Percentiles rank a stretch among this genome's conserved stretches.
phyloP scores from a whole-genome alignment of 2,797 vertebrate genomes.

The Pteronotus mesoamericanus region DNA sequence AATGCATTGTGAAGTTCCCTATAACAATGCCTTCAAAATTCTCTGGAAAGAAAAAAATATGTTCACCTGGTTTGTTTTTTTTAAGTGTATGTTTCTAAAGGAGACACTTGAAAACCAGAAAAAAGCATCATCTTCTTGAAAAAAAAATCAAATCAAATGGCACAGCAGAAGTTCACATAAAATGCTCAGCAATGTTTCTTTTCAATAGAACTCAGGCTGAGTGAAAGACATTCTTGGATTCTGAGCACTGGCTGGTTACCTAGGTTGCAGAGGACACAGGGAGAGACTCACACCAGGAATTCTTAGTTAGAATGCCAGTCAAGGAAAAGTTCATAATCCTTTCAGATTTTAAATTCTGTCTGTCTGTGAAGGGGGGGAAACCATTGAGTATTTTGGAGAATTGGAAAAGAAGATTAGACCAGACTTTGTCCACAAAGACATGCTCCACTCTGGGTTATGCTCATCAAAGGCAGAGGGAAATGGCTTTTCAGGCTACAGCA shows the following conservation, averaged over 20 bases:
- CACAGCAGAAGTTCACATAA: slow-evolving; percentile 46
- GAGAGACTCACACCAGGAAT: slow-evolving; percentile 62
- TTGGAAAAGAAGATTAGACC: slow-evolving; percentile 73
- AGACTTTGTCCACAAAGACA: slow-evolving; percentile 58
- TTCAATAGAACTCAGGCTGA: slow-evolving; percentile 47
- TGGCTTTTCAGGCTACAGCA: slow-evolving; percentile 55
- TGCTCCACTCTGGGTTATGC: slow-evolving; percentile 1
- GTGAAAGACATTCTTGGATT: slow-evolving; percentile 68
- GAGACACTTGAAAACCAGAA: slow-evolving; percentile 40
- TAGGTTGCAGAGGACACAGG: slow-evolving; percentile 64
- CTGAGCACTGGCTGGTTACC: slow-evolving; percentile 59
- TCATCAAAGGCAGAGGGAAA: slow-evolving; percentile 76
- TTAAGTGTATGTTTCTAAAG: slow-evolving; percentile 29
- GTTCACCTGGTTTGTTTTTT: neutral
- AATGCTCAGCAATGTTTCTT: slow-evolving; percentile 42
- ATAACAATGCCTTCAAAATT: slow-evolving; percentile 41
- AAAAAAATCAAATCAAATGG: slow-evolving; percentile 42
- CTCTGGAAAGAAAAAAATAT: slow-evolving; percentile 54
- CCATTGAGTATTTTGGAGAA: slow-evolving; percentile 70
- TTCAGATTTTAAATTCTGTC: slow-evolving; percentile 56
- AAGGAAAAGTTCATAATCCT: slow-evolving; percentile 64
- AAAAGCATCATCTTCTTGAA: slow-evolving; percentile 42
- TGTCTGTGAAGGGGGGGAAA: slow-evolving; percentile 62
- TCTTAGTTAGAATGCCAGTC: slow-evolving; percentile 54
- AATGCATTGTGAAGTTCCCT: slow-evolving; percentile 56